Base-by-base conservation (phyloP, 2,797 vertebrate species). In the Mionectes olivaceus region DNA sequence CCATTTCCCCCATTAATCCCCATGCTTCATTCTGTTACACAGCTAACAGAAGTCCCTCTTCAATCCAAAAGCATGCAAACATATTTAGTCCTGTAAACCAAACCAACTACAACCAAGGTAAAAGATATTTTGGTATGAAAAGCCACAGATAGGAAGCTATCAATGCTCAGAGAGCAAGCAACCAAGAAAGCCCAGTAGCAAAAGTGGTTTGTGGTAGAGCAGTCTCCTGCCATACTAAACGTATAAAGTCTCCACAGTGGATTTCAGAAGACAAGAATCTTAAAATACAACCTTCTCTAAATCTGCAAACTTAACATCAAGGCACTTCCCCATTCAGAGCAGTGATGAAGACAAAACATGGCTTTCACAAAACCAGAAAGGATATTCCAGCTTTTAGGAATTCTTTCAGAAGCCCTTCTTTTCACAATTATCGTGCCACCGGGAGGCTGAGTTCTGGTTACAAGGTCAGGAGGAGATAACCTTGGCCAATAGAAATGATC, bases 391-490 rank as follows among this genome's bases (percentile, higher is more conserved):
- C 21, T 35, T 73, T 33, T 8, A 35, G 1, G 1, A 80, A 71
- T 73, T 77, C 44, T 61, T 90, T 87, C 70, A 79, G 89, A 90
- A 93, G 56, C 28, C 32, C 33, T 82, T 41, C 67, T 82, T 87
- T 79, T 18, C 80, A 67, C 56, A 71, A 57, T 74, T 65, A 67
- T 43, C 0, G 0, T 60, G 44, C 46, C 69, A 71, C 47, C 0
- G 0, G 37, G 59, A 93, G 63, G 53, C 63, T 71, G 59, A 76
- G 83, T 43, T 83, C 93, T 83, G 89, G 83, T 81, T 76, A 30
- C 90, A 89, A 94, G 85, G 83, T 89, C 89, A 83, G 82, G 71
- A 43, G 47, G 56, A 96, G 83, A 93, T 93, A 93, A 94, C 93
- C 61, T 57, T 91, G 92, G 78, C 94, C 90, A 90, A 87, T 16